Evolutionary conservation across 2,888 invertebrate species (phyloP), one percentile per base, ranked within the genome.

Genomic region (Leptopilina syphax): DNA sequence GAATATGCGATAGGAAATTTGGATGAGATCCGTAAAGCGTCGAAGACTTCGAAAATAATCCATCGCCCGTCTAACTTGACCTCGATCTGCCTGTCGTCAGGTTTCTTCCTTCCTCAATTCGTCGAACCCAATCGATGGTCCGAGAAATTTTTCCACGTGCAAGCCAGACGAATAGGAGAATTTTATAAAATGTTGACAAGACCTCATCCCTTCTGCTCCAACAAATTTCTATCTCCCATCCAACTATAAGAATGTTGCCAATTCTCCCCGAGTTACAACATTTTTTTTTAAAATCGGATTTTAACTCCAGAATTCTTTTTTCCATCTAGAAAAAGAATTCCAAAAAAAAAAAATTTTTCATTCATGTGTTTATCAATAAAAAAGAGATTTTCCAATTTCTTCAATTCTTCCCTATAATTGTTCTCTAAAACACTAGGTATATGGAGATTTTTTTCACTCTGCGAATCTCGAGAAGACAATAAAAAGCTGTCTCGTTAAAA

Each of bases 61-160:
- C 82, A 80, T 80, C 80, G 79, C 79, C 82, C 78, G 78, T 79
- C 77, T 82, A 76, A 80, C 70, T 76, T 82, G 82, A 82, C 82
- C 82, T 80, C 79, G 77, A 82, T 82, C 77, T 80, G 79, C 82
- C 76, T 79, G 77, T 81, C 81, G 77, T 57, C 65, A 44, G 65
- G 27, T 27, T 65, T 57, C 68, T 79, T 47, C 76, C 77, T 67
- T 76, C 68, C 76, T 50, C 79, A 50, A 77, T 66, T 77, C 78
- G 79, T 80, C 82, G 82, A 80, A 80, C 68, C 68, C 77, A 79
- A 82, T 82, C 82, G 82, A 82, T 80, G 82, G 76, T 80, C 73
- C n/a, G 41, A 60, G 57, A 73, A 41, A 60, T 73, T 54, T 60
- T 57, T 60, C 73, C 57, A 70, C 70, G 27, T 70, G 70, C 34